Evolutionary conservation across 2,113 vertebrate genomes (phyloP).

Genomic region (Hydrochoerus hydrochaeris): DNA sequence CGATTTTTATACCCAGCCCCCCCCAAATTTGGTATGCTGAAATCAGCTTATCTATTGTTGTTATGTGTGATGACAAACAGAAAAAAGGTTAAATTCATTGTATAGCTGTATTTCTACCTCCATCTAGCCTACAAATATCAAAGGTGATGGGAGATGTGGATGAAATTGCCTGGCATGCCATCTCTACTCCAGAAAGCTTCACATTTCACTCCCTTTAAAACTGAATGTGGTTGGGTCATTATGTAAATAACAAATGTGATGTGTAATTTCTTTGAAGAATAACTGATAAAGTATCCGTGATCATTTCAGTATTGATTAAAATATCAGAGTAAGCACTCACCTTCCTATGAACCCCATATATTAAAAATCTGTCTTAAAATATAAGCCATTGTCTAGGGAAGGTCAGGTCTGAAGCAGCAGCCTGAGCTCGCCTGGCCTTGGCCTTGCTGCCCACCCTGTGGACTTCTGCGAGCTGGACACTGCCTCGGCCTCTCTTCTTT

Average conservation of each 20-base stretch:
- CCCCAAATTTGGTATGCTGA: accelerated
- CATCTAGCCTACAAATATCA: background rate
- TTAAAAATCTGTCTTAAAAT: background rate
- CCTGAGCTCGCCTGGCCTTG: background rate
- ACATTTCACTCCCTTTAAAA: background rate
- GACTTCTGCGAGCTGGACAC: background rate
- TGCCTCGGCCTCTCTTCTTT: background rate
- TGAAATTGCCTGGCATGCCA: background rate
- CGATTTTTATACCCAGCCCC: accelerated
- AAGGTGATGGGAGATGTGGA: background rate
- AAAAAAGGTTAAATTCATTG: background rate
- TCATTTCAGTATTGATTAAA: constrained; percentile 34
- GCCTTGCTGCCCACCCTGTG: background rate
- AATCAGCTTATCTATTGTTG: background rate
- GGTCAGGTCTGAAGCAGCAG: background rate
- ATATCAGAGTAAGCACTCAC: background rate
- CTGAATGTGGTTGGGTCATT: background rate
- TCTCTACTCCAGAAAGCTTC: background rate
- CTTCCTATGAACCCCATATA: background rate
- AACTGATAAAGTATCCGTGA: constrained; percentile 24
- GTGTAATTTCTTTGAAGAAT: constrained; percentile 45
- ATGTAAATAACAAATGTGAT: constrained; percentile 41
- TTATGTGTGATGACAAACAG: background rate
- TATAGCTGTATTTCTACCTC: background rate
- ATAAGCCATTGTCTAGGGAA: background rate